Evolutionary conservation across 2,888 invertebrate species (phyloP), one percentile per base, ranked within the genome.

Genomic region (Celastrina argiolus): DNA sequence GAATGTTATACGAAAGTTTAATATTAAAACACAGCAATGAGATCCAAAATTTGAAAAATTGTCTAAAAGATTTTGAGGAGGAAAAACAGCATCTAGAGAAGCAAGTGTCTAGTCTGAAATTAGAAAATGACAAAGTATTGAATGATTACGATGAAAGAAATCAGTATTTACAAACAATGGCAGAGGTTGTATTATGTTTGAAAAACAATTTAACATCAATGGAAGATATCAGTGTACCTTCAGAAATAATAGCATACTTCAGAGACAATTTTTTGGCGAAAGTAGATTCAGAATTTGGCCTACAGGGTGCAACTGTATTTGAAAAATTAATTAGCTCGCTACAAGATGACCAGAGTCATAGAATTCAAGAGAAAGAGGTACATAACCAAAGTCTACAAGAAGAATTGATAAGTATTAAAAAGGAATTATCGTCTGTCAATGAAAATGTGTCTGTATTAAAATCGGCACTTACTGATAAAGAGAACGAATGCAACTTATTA

Each of bases 31-130:
- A 90, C 69, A 77, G 75, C 7, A 83, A 83, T 69, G 82, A 88
- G 75, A 75, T 88, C 6, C 84, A 89, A 72, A 87, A 88, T 72
- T 76, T 88, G 68, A 70, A 75, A 1, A 89, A 90, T 70, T 84
- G 84, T 74, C 70, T 90, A 14, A 83, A 76, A 72, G 79, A 82
- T 70, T 83, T 78, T 67, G 82, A 85, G 70, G 83, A 85, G 70
- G 74, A 75, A 0, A 82, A 80, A 73, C 72, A 28, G 31, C 69
- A 74, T 34, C 70, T 87, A 67, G 75, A 82, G 73, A 69, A 63
- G 14, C 75, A 82, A 74, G 73, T 84, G 18, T 67, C 71, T 34
- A 69, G 73, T 45, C 66, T 84, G 7, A 73, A 70, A 12, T 66
- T 69, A 16, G 77, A 81, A 69, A 73, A 82, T 71, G 69, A 70